phyloP scores from a whole-genome alignment of 2,888 invertebrate genomes.

The Cheilosia vulpina region DNA sequence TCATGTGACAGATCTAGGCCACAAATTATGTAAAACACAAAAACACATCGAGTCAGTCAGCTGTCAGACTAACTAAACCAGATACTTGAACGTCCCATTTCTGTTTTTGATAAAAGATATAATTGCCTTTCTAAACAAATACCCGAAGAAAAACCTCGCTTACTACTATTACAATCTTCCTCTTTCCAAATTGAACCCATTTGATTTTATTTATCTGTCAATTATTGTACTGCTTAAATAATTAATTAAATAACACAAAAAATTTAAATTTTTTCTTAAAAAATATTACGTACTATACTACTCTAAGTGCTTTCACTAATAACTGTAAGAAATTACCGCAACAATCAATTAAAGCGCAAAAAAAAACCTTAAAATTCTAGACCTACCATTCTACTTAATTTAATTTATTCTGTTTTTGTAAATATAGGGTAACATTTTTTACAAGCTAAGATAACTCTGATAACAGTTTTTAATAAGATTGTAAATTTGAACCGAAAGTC shows the following conservation, averaged over 20 bases:
- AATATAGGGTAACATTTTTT: slow-evolving; percentile 12
- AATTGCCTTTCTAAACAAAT: too few species aligned
- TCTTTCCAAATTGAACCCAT: background rate
- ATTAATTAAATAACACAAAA: too few species aligned
- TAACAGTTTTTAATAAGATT: slow-evolving; percentile 46
- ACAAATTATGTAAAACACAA: too few species aligned
- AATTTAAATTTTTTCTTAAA: background rate
- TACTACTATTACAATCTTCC: too few species aligned
- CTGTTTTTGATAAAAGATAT: too few species aligned
- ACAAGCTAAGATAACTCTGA: slow-evolving; percentile 32
- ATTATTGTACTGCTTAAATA: background rate
- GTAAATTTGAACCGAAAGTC: slow-evolving; percentile 67
- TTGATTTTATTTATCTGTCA: background rate
- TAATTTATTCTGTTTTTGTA: slow-evolving; percentile 21
- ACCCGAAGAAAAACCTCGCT: too few species aligned
- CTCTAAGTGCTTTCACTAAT: slow-evolving; percentile 68
- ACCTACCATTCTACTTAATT: background rate
- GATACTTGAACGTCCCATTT: too few species aligned
- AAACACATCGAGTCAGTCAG: too few species aligned
- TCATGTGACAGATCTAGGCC: too few species aligned
- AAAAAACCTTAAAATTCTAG: slow-evolving; percentile 1
- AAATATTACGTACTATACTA: slow-evolving; percentile 28
- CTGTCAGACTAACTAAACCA: too few species aligned
- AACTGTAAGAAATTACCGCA: slow-evolving; percentile 58
- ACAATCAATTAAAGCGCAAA: slow-evolving; percentile 59